Evolutionary conservation across 2,797 vertebrate genomes (phyloP).

Genomic region (Setipinna tenuifilis): DNA sequence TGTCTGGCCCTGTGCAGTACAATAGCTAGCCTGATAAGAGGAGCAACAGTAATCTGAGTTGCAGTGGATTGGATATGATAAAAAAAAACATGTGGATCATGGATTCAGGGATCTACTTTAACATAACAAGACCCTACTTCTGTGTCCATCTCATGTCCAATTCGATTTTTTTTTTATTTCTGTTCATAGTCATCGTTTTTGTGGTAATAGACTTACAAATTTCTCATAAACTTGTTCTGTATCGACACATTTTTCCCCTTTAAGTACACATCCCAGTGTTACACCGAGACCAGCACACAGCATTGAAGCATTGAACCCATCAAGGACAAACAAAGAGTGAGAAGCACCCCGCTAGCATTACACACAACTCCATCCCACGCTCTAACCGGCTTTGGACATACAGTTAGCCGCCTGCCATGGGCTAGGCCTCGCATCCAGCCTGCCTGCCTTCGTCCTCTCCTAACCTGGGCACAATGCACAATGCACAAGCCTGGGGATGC

Average conservation of each 20-base stretch:
- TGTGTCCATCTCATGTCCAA: background rate
- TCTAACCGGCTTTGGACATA: slow-evolving; percentile 9
- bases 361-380: background rate
- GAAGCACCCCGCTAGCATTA: background rate
- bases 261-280: background rate
- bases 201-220: background rate
- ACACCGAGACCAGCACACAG: background rate
- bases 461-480: background rate
- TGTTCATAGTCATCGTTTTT: too few species aligned
- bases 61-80: background rate
- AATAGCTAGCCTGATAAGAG: background rate
- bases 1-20: background rate
- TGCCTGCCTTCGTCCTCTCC: background rate
- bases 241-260: background rate
- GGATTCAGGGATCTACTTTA: background rate
- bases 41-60: background rate
- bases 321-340: background rate
- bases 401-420: background rate
- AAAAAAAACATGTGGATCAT: background rate
- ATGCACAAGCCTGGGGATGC: background rate
- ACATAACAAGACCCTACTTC: background rate
- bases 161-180: background rate
- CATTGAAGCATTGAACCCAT: background rate
- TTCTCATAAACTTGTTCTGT: background rate
- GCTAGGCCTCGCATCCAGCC: background rate